Base-by-base conservation (phyloP, 2,797 vertebrate species). In the Chrosomus eos region DNA sequence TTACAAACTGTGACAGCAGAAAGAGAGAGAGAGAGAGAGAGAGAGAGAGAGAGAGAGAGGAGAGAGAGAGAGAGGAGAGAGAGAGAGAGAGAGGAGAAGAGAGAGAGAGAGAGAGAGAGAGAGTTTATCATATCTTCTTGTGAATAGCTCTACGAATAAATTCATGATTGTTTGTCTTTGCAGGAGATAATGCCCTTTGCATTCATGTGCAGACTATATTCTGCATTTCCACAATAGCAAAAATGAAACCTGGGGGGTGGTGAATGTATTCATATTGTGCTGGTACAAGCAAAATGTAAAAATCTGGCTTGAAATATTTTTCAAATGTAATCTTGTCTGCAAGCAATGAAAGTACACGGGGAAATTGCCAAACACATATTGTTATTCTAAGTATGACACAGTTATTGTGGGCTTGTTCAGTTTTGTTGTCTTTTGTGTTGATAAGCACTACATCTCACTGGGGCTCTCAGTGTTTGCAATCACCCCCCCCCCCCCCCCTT, bases 291-390 rank as follows among this genome's bases (percentile, higher is more conserved):
- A 0, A 80, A 80, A 80, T 85, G 26, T 68, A 72, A 73, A 80
- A 80, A 73, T 72, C 66, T 80, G 75, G 28, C 58, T 73, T 62
- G 67, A 79, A 84, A 84, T 72, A 64, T 84, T 79, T 83, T 71
- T 73, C 75, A 64, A 77, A 80, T 79, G 36, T 43, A 73, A 83
- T 80, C 75, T 80, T 80, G 38, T 60, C 76, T 73, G 33, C 19
- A 3, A 76, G 82, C 72, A 40, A 58, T 33, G 64, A 77, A 77
- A 81, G 86, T 79, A 81, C 51, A 77, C 18, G 13, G 62, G 71
- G 66, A 78, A 80, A 77, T 75, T 58, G 78, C 71, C 45, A 68
- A 68, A 85, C 71, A 68, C 70, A 18, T 5, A 67, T 66, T 84
- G 48, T 75, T 81, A 80, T 87, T 83, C 58, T 70, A 70, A 75